These are phyloP conservation scores for Parauchenoglanis punctatus DNA, from an alignment of 2,797 vertebrate genomes.

Conservation along the genomic window DNA sequence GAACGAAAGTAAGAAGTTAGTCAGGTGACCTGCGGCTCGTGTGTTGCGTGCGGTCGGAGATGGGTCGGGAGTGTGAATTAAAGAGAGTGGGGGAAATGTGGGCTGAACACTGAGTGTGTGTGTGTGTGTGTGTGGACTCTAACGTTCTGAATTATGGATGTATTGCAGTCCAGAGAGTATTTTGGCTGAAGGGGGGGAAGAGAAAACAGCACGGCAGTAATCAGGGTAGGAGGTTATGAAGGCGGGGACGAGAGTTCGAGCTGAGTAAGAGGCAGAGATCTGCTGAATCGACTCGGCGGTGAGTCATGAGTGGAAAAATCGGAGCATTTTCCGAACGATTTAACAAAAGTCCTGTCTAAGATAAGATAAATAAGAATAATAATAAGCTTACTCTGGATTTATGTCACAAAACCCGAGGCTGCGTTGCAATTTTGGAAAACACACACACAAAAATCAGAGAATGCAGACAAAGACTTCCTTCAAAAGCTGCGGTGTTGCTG, in stretches of 20 bases:
- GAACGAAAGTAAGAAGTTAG: background rate
- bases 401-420: too few relatives aligned
- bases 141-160: conserved; percentile 16
- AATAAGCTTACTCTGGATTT: background rate
- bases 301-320: background rate
- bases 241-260: background rate
- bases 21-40: background rate
- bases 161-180: conserved; percentile 7
- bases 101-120: background rate
- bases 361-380: background rate
- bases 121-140: background rate
- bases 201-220: background rate
- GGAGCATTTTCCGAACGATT: background rate
- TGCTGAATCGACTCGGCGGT: conserved; percentile 2
- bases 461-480: background rate
- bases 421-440: background rate
- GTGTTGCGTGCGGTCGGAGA: background rate
- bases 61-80: background rate
- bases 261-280: conserved; percentile 8
- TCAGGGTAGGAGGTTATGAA: conserved; percentile 14
- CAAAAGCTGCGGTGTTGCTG: background rate
- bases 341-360: background rate
- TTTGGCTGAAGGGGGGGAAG: conserved; percentile 21
- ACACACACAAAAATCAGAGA: background rate
- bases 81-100: background rate